A percentile compares a stretch with the other conserved stretches of the same genome.
Conservation (phyloP, 1,140 invertebrate species). For the Scaptomyza hsui region DNA sequence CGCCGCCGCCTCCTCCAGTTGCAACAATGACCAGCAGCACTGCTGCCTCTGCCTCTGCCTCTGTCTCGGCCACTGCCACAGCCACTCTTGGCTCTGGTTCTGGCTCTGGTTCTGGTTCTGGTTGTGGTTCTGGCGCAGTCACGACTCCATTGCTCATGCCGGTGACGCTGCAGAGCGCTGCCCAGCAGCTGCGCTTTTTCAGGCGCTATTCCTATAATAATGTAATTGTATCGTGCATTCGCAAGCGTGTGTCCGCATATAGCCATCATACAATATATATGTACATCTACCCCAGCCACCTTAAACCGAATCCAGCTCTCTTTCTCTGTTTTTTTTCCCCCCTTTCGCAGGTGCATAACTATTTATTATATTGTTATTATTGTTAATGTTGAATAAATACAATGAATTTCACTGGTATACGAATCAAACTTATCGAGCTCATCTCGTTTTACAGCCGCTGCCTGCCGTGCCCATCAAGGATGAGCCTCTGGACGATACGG, state of each 20-base stretch:
- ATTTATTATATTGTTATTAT: too few species aligned
- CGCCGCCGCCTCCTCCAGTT: background rate
- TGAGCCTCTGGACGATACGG: slow-evolving; percentile 79
- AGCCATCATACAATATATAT: slow-evolving; percentile 1
- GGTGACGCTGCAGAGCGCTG: slow-evolving; percentile 73
- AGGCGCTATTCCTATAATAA: slow-evolving; percentile 84
- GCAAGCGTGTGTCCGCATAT: slow-evolving; percentile 57
- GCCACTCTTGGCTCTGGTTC: slow-evolving; percentile 18
- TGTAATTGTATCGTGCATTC: slow-evolving; percentile 84
- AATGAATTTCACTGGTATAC: background rate
- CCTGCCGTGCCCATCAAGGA: slow-evolving; percentile 81
- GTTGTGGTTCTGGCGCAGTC: too few species aligned
- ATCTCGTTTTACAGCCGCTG: slow-evolving; percentile 63
- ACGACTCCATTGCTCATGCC: slow-evolving; percentile 70
- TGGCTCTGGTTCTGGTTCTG: slow-evolving; percentile 22
- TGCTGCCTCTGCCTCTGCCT: slow-evolving; percentile 19
- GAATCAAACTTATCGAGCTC: slow-evolving; percentile 7
- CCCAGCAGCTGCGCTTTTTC: slow-evolving; percentile 82
- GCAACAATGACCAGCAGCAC: slow-evolving; percentile 19
- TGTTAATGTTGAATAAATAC: too few species aligned
- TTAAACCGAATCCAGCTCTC: too few species aligned
- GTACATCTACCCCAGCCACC: slow-evolving; percentile 1
- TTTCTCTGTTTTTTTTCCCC: too few species aligned
- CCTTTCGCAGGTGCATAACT: too few species aligned
- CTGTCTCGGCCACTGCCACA: slow-evolving; percentile 9